Percentiles rank a stretch among this genome's conserved stretches.
Evolutionary conservation across 2,113 vertebrate species (phyloP).

Genomic region (Alethe castanea): DNA sequence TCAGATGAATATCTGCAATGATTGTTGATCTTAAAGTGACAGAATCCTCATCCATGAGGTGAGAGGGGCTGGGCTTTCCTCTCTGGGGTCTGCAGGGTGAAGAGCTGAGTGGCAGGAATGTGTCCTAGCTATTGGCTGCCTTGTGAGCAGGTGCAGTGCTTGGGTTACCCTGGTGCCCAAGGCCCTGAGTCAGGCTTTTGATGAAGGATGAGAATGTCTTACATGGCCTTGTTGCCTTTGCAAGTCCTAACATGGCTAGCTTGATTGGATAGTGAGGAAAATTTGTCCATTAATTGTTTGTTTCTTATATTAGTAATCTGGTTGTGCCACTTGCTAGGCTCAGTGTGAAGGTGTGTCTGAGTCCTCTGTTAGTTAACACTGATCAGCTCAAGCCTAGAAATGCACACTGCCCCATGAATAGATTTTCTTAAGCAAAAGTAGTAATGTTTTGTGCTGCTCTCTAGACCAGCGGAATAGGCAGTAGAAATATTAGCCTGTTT

Average conservation of each 20-base stretch:
- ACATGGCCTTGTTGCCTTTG: background rate
- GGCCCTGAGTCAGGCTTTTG: background rate
- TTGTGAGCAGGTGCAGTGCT: background rate
- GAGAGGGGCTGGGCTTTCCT: background rate
- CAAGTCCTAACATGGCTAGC: background rate
- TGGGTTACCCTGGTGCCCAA: fast-evolving
- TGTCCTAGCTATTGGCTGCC: background rate
- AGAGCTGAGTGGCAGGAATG: background rate
- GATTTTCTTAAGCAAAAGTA: background rate
- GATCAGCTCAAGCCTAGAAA: background rate
- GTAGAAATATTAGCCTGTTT: background rate
- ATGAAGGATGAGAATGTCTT: background rate
- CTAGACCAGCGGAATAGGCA: background rate
- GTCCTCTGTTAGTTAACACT: background rate
- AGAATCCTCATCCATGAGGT: background rate
- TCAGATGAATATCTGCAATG: background rate
- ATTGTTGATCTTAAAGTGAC: background rate
- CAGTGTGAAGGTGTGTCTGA: fast-evolving
- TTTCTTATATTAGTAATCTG: background rate
- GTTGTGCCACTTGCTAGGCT: background rate
- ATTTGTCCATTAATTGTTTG: background rate
- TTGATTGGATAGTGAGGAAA: background rate
- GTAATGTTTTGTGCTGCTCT: background rate
- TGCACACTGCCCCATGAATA: background rate
- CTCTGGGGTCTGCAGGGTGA: background rate